Percentiles rank a stretch among this genome's conserved stretches.
These are phyloP conservation scores for Columba guinea DNA, from an alignment of 2,797 vertebrate genomes.

Conservation along the genomic window DNA sequence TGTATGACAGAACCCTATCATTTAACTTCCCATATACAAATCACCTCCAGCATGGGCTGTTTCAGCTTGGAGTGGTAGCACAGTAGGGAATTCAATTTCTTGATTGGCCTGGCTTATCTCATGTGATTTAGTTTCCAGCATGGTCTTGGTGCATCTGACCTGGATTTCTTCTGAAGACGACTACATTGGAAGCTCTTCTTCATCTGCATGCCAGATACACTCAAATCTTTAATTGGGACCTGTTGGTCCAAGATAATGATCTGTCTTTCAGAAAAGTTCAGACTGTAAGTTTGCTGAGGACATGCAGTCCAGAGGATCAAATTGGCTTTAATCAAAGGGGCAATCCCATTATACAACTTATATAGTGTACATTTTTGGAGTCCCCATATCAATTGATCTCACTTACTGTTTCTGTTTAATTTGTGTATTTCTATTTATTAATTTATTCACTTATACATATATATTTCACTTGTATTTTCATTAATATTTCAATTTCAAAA, in stretches of 20 bases:
- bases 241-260: not conserved
- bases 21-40: not conserved
- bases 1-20: rapidly evolving
- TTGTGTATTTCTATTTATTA: not conserved
- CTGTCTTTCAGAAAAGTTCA: not conserved
- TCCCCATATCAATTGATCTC: not conserved
- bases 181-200: not conserved
- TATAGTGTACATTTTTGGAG: not conserved
- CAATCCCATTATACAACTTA: not conserved
- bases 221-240: not conserved
- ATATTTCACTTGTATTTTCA: not conserved
- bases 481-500: not conserved
- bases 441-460: not conserved
- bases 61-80: not conserved
- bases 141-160: not conserved
- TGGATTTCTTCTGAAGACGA: not conserved
- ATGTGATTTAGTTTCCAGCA: not conserved
- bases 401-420: not conserved
- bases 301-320: not conserved
- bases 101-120: not conserved
- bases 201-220: not conserved
- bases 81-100: not conserved
- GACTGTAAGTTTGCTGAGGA: not conserved
- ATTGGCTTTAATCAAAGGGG: not conserved
- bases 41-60: not conserved